Conservation (phyloP, 2,888 invertebrate genomes). For the Tolmerus cingulatus region DNA sequence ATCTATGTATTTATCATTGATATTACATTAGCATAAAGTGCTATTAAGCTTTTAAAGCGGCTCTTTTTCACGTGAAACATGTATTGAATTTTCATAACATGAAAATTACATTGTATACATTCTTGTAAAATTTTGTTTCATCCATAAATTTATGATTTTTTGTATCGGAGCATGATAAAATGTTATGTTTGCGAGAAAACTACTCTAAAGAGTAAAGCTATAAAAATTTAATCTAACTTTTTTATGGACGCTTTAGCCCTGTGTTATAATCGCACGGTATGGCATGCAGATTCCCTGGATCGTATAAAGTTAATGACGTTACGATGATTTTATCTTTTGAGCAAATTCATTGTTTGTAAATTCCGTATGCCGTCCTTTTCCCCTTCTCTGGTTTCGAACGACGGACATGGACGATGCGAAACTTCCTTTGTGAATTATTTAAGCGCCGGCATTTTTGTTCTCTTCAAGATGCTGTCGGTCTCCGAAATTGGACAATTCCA, state of each 20-base stretch:
- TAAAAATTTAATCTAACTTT: background rate
- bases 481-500: constrained; percentile 30
- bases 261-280: background rate
- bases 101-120: background rate
- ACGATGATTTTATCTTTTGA: background rate
- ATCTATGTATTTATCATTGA: too few species aligned
- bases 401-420: background rate
- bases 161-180: background rate
- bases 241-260: background rate
- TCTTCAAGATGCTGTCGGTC: background rate
- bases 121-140: background rate
- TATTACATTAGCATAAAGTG: background rate
- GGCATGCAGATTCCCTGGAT: background rate
- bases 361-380: background rate
- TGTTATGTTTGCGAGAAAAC: background rate
- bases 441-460: constrained; percentile 14
- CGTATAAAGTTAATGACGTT: background rate
- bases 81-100: background rate
- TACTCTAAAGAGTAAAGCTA: background rate
- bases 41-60: background rate
- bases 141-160: background rate
- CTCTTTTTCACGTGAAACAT: background rate
- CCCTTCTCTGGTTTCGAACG: background rate
- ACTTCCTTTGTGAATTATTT: background rate
- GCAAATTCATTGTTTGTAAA: background rate